A percentile compares a stretch with the other conserved stretches of the same genome.
Conservation (phyloP, 2,888 invertebrate genomes). For the Caenorhabditis sp. region DNA sequence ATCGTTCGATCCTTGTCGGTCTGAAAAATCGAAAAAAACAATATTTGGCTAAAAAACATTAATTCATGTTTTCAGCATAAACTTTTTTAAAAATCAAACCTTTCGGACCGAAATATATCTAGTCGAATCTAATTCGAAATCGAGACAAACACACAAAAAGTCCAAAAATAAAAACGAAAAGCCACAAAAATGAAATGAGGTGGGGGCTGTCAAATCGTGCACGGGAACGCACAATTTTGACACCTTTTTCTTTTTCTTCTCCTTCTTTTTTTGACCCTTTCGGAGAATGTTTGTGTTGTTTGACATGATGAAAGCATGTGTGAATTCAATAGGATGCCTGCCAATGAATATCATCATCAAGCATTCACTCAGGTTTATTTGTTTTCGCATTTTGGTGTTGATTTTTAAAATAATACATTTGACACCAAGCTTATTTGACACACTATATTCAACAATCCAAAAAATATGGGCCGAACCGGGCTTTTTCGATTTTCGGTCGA, state of each 20-base stretch:
- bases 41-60: not conserved
- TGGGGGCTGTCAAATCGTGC: not conserved
- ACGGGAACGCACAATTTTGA: not conserved
- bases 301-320: not conserved
- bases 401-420: too few relatives aligned
- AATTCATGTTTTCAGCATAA: too few relatives aligned
- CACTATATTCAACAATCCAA: too few relatives aligned
- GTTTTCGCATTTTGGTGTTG: too few relatives aligned
- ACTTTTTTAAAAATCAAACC: too few relatives aligned
- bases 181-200: not conserved
- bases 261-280: not conserved
- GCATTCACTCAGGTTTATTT: not conserved
- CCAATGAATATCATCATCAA: not conserved
- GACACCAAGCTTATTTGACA: too few relatives aligned
- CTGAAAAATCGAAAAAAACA: slow-evolving; percentile 18
- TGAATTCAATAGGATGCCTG: not conserved
- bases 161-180: not conserved
- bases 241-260: too few relatives aligned
- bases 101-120: too few relatives aligned
- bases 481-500: too few relatives aligned
- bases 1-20: slow-evolving; percentile 44
- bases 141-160: not conserved
- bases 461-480: too few relatives aligned
- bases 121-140: too few relatives aligned
- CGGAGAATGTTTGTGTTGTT: not conserved